Conservation (phyloP, 2,888 invertebrate genomes). For the Ctenicera cuprea region DNA sequence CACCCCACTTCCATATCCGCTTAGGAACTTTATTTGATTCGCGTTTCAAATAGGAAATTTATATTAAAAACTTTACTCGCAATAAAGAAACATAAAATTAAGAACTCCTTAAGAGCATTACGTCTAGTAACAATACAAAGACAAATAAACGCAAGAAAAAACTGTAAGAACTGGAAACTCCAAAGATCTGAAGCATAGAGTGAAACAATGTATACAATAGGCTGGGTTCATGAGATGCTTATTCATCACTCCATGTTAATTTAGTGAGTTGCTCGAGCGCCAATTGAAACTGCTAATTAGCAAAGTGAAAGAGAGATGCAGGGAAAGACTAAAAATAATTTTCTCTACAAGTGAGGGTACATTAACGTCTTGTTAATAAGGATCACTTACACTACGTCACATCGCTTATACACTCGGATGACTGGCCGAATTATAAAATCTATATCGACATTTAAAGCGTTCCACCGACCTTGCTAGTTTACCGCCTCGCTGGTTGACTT, state of each 20-base stretch:
- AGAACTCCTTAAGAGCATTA: background rate
- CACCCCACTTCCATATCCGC: background rate
- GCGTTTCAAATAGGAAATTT: background rate
- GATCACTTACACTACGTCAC: conserved; percentile 23
- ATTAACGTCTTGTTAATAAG: conserved; percentile 8
- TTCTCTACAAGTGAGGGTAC: background rate
- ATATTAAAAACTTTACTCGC: background rate
- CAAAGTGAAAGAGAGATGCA: background rate
- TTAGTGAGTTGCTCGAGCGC: conserved; percentile 4
- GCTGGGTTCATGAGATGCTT: conserved; percentile 1
- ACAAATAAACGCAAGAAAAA: no score
- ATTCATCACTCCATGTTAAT: conserved; percentile 7
- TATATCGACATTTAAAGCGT: conserved; percentile 41
- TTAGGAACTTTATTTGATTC: background rate
- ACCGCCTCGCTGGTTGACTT: conserved; percentile 41
- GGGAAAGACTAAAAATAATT: background rate
- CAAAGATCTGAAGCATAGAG: background rate
- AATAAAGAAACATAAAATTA: background rate
- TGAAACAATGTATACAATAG: background rate
- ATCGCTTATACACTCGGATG: conserved; percentile 28
- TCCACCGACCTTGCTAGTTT: conserved; percentile 37
- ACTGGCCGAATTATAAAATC: conserved; percentile 49
- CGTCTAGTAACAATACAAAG: background rate
- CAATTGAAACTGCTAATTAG: conserved; percentile 7
- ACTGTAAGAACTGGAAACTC: background rate